Evolutionary conservation across 2,797 vertebrate genomes (phyloP), one percentile per base, ranked within the genome.

Genomic region (Eupleurogrammus muticus): DNA sequence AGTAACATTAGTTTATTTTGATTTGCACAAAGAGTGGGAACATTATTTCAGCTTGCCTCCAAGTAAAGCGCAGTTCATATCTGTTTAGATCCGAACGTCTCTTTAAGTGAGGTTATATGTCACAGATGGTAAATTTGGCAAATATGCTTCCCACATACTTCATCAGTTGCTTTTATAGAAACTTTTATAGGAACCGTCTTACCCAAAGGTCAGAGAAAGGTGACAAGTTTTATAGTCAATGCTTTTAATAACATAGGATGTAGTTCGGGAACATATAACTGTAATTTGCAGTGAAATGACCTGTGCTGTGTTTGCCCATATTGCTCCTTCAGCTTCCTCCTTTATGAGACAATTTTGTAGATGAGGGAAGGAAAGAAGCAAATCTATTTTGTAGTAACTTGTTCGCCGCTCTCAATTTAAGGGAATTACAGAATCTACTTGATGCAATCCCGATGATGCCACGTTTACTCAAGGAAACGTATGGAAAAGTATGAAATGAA

Each of bases 221-320:
- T 83, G 58, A 70, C 62, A 47, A 42, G 55, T 66, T 84, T 85
- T 61, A 81, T 51, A 59, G 74, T 34, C 17, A 12, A 11, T 44
- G 58, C 38, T 70, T n/a, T 77, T 71, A 80, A 86, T 71, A 42
- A 62, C 13, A 5, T 61, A 40, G 55, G 48, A 75, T 47, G 65
- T 67, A 11, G 57, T 46, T 70, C 48, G 66, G 79, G 79, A 91
- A 85, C 68, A 53, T 70, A 67, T 65, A 61, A 71, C 66, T 74
- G 54, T 79, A 75, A 87, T 87, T 86, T 85, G 73, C 65, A 52
- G 46, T 63, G 75, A 84, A 89, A 84, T 73, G 65, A 83, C 81
- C 84, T 76, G 68, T 46, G 61, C 66, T 73, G 58, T 75, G 77
- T 80, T 80, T 80, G 57, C 83, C 65, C 70, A 70, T 49, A 83